Conservation (phyloP, 2,113 vertebrate genomes). For the Himantopus leucocephalus region DNA sequence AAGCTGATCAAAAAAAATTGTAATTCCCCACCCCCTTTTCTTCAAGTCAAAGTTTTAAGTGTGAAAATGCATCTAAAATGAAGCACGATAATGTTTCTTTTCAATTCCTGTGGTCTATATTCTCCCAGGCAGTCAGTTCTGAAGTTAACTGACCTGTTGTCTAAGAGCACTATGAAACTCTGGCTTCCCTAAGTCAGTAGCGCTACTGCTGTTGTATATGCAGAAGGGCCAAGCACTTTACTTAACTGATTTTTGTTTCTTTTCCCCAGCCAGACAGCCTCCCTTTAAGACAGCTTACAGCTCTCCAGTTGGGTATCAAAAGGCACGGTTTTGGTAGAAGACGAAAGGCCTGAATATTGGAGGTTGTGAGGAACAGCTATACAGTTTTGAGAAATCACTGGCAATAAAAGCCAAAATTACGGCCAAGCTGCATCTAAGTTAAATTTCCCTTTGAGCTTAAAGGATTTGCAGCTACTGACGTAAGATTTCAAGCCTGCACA, state of each 20-base stretch:
- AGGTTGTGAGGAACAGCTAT: neutral
- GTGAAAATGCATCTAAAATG: neutral
- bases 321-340: neutral
- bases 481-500: neutral
- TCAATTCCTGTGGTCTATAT: neutral
- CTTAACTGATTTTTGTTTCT: neutral
- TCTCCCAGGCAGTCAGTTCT: neutral
- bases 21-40: neutral
- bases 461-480: neutral
- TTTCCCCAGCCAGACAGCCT: neutral
- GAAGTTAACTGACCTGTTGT: neutral
- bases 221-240: neutral
- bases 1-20: rapidly evolving
- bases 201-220: neutral
- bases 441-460: neutral
- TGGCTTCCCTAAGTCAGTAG: neutral
- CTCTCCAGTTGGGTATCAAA: neutral
- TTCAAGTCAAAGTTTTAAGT: neutral
- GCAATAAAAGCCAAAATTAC: neutral
- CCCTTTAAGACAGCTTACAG: neutral
- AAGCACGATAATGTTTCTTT: neutral
- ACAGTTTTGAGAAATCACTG: neutral
- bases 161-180: neutral
- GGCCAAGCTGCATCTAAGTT: neutral
- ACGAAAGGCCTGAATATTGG: neutral